Conservation (phyloP, 2,888 invertebrate genomes). For the Idaea straminata region DNA sequence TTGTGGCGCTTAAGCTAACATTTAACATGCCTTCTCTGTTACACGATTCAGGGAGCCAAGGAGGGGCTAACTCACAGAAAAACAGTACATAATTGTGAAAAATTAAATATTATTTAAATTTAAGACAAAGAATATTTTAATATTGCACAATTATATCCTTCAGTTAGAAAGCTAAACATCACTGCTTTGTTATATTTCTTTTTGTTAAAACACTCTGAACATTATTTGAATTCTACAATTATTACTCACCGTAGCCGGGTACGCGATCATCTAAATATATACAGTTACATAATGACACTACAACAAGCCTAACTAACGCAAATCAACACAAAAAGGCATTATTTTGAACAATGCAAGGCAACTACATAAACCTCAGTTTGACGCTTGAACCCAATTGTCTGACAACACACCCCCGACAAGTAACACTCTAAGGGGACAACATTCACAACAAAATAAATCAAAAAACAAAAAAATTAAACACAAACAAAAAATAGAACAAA, state of each 20-base stretch:
- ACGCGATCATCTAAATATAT: constrained; percentile 50
- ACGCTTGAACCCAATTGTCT: constrained; percentile 68
- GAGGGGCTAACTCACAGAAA: constrained; percentile 46
- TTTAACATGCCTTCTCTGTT: constrained; percentile 65
- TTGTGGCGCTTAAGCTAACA: constrained; percentile 53
- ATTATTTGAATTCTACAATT: constrained; percentile 48
- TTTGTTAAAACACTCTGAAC: constrained; percentile 37
- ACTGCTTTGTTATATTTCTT: constrained; percentile 42
- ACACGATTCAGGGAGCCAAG: constrained; percentile 65
- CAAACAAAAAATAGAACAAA: constrained; percentile 44
- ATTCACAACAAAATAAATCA: constrained; percentile 63
- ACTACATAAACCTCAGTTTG: constrained; percentile 63
- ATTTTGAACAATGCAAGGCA: constrained; percentile 65
- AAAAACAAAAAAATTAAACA: constrained; percentile 47
- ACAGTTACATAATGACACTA: constrained; percentile 59
- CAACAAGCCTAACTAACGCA: constrained; percentile 76
- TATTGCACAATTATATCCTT: constrained; percentile 61
- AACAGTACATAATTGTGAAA: constrained; percentile 56
- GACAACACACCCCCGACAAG: constrained; percentile 43
- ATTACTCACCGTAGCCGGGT: constrained; percentile 62
- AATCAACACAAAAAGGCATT: constrained; percentile 70
- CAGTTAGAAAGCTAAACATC: constrained; percentile 64
- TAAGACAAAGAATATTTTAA: constrained; percentile 19
- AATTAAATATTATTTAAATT: constrained; percentile 20
- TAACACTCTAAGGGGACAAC: constrained; percentile 55